phyloP scores from a whole-genome alignment of 2,797 vertebrate species.

The Cryptoprocta ferox region DNA sequence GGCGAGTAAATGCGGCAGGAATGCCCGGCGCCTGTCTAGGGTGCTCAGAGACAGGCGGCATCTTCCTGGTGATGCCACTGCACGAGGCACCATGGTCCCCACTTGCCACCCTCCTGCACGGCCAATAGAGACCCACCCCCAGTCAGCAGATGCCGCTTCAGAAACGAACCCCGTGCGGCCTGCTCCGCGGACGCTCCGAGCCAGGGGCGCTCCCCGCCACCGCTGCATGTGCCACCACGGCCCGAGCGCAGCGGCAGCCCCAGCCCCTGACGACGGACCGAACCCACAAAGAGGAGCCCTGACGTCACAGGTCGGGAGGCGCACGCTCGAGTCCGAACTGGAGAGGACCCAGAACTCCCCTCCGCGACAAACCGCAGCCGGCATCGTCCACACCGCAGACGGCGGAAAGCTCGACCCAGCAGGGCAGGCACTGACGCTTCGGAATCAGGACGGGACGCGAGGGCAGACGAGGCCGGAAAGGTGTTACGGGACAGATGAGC shows the following conservation, averaged over 20 bases:
- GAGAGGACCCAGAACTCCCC: too few relatives aligned
- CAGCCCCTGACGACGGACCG: not conserved
- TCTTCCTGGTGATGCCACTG: rapidly evolving
- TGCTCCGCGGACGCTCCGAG: not conserved
- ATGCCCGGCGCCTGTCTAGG: not conserved
- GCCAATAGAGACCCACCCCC: rapidly evolving
- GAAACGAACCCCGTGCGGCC: too few relatives aligned
- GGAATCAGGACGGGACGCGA: rapidly evolving
- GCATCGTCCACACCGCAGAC: rapidly evolving
- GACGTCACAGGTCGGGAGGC: rapidly evolving
- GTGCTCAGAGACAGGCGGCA: not conserved
- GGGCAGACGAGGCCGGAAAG: rapidly evolving
- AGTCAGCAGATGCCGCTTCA: rapidly evolving
- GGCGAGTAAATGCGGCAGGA: not conserved
- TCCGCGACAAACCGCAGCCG: not conserved
- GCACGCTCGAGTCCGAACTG: not conserved
- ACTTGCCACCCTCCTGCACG: too few relatives aligned
- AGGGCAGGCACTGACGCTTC: rapidly evolving
- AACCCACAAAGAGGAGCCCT: not conserved
- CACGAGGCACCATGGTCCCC: rapidly evolving
- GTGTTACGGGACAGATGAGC: rapidly evolving
- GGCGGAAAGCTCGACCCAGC: rapidly evolving
- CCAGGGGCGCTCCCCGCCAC: rapidly evolving
- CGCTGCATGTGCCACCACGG: rapidly evolving
- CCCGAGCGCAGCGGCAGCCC: rapidly evolving